Conservation (phyloP, 2,113 vertebrate species). For the Nothocercus nigrocapillus region DNA sequence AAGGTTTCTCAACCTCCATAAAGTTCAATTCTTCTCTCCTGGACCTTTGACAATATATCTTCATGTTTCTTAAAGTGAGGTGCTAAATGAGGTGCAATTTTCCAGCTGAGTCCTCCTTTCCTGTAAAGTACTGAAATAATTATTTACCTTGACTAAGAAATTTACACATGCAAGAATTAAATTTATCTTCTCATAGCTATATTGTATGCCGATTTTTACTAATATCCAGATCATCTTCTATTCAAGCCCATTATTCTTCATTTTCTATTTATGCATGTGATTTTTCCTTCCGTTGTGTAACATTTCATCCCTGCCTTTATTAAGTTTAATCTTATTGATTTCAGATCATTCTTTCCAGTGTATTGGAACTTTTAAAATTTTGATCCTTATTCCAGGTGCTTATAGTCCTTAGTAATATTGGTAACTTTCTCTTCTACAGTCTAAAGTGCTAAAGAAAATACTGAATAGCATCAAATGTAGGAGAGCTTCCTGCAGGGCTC, state of each 20-base stretch:
- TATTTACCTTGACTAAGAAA: not conserved
- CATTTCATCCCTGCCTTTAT: not conserved
- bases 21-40: not conserved
- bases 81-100: not conserved
- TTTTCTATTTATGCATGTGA: not conserved
- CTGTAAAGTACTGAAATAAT: not conserved
- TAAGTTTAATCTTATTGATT: not conserved
- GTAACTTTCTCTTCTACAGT: not conserved
- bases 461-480: not conserved
- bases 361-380: not conserved
- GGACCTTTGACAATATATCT: not conserved
- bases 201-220: not conserved
- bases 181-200: not conserved
- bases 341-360: not conserved
- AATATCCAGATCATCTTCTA: not conserved
- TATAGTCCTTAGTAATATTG: not conserved
- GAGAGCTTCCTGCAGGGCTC: not conserved
- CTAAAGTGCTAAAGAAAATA: not conserved
- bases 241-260: not conserved
- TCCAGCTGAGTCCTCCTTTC: not conserved
- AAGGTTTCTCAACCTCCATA: not conserved
- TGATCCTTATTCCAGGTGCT: not conserved
- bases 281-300: not conserved
- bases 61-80: not conserved
- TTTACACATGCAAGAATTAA: not conserved